phyloP scores from a whole-genome alignment of 2,113 vertebrate species.

The Tupaia tana region DNA sequence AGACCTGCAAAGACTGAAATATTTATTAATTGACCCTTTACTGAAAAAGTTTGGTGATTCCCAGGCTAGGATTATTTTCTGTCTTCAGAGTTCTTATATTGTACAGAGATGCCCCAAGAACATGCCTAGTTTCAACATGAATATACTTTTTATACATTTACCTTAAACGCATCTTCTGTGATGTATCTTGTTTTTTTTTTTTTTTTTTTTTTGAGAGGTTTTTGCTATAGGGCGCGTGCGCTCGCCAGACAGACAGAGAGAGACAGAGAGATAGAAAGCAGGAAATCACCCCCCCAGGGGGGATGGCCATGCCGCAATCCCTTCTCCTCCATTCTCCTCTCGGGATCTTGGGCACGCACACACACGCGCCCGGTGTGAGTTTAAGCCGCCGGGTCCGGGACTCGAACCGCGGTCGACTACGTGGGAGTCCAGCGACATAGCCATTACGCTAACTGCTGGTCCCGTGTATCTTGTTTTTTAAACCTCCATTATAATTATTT shows the following conservation, averaged over 20 bases:
- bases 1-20: neutral
- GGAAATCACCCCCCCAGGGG: too few relatives aligned
- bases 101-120: neutral
- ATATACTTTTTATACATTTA: neutral
- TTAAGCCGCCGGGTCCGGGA: too few relatives aligned
- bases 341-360: too few relatives aligned
- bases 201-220: conserved; percentile 11
- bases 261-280: too few relatives aligned
- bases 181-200: neutral
- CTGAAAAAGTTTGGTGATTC: neutral
- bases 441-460: too few relatives aligned
- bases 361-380: too few relatives aligned
- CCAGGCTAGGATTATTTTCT: neutral
- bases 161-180: neutral
- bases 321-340: too few relatives aligned
- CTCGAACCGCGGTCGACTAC: too few relatives aligned
- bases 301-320: too few relatives aligned
- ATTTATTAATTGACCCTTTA: neutral
- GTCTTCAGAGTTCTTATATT: conserved; percentile 5
- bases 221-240: too few relatives aligned
- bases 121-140: neutral
- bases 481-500: neutral
- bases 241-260: too few relatives aligned
- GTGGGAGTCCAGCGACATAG: too few relatives aligned
- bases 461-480: neutral